Base-by-base conservation (phyloP, 2,113 vertebrate genomes). In the Leptodactylus fuscus region DNA sequence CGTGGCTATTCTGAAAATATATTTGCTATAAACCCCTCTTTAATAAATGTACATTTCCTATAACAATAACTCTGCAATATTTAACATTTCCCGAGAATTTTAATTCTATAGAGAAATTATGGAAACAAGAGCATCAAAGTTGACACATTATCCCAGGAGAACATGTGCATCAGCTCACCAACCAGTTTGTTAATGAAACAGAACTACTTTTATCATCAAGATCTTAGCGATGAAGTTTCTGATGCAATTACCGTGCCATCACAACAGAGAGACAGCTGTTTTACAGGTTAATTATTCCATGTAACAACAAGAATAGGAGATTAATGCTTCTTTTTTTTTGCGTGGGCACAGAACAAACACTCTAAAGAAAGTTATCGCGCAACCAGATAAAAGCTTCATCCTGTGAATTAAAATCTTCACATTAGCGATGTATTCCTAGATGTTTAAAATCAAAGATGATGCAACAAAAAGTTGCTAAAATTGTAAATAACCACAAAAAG, bases 201-300 rank as follows among this genome's bases (percentile, higher is more conserved):
- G 77, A 73, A 81, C 53, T 51, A 81, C 65, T 86, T 81, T 86
- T 86, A 86, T 86, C 84, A 73, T 32, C 48, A 36, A 70, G 77
- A 86, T 86, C 77, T 86, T 60, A 86, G 84, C 84, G 32, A 15
- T 58, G 77, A 80, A 44, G 77, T 86, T 86, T 86, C 49, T 86
- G 77, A 81, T 86, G 48, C 77, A 86, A 86, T 86, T 86, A 86
- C 51, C 5, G 49, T 34, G 65, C 84, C 84, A 86, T 86, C 84
- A 86, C 77, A 86, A 86, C 84, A 86, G 76, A 79, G 83, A 85
- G 84, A 81, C 76, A 86, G 84, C 69, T 86, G 84, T 86, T 86
- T 60, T 81, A 73, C 84, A 86, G 84, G 84, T 86, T 86, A 81
- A 81, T 86, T 86, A 86, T 86, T 80, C 51, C 48, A 48, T 81